These are phyloP conservation scores for Chionis minor DNA, from an alignment of 2,113 vertebrate genomes.

Conservation along the genomic window DNA sequence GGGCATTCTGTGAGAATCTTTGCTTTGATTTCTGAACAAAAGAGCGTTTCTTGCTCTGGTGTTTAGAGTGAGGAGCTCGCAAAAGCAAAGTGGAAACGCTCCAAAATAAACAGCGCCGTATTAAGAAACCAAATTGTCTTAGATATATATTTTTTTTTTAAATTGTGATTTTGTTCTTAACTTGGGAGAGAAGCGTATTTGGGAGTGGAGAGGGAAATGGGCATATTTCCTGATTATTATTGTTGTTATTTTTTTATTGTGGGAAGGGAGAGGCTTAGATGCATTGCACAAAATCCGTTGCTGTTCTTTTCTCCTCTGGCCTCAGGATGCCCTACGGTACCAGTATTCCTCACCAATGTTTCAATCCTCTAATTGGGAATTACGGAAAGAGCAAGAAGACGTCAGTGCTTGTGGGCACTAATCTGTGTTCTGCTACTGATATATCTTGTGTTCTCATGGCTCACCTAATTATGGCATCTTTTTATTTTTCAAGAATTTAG, in stretches of 20 bases:
- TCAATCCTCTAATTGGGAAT: not conserved
- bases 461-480: slow-evolving; percentile 9
- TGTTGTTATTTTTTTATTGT: not conserved
- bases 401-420: not conserved
- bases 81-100: not conserved
- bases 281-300: not conserved
- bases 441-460: not conserved
- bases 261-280: not conserved
- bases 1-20: not conserved
- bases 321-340: not conserved
- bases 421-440: not conserved
- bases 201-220: not conserved
- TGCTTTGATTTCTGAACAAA: not conserved
- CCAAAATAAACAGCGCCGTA: not conserved
- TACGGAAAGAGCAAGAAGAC: not conserved
- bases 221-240: not conserved
- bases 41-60: not conserved
- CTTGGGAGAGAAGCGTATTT: not conserved
- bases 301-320: not conserved
- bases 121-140: not conserved
- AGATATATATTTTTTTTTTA: too few species aligned
- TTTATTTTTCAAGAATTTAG: slow-evolving; percentile 1
- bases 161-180: not conserved
- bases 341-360: not conserved
- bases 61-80: not conserved